A percentile compares a stretch with the other conserved stretches of the same genome.
phyloP scores from a whole-genome alignment of 2,888 invertebrate species.

The Tetragonisca angustula region DNA sequence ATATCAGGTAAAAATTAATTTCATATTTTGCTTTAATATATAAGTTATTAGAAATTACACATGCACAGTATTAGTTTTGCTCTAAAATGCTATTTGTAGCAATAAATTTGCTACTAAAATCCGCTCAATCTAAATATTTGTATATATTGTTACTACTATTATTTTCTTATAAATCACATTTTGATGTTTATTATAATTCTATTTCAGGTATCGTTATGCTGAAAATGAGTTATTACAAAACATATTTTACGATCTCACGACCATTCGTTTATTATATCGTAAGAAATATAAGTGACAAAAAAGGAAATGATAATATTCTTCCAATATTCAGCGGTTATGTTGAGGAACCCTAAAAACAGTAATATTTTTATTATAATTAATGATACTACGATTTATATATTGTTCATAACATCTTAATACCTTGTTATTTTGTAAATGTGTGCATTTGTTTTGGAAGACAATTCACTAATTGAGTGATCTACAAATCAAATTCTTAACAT shows the following conservation, averaged over 20 bases:
- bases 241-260: slow-evolving; percentile 46
- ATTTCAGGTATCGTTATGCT: slow-evolving; percentile 40
- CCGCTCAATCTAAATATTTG: background rate
- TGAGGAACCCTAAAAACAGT: slow-evolving; percentile 27
- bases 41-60: no score
- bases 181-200: slow-evolving; percentile 15
- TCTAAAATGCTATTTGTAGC: no score
- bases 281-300: background rate
- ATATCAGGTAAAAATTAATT: background rate
- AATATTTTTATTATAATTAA: background rate
- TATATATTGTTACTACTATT: background rate
- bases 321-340: slow-evolving; percentile 54
- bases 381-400: background rate
- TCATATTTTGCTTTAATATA: background rate
- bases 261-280: slow-evolving; percentile 69
- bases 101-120: background rate
- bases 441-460: no score
- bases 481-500: no score
- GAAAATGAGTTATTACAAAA: slow-evolving; percentile 29
- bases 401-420: background rate
- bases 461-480: no score
- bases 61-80: no score
- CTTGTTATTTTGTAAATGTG: background rate
- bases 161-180: no score
- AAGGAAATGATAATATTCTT: background rate